phyloP scores from a whole-genome alignment of 1,140 invertebrate species.

The Psix sp. region DNA sequence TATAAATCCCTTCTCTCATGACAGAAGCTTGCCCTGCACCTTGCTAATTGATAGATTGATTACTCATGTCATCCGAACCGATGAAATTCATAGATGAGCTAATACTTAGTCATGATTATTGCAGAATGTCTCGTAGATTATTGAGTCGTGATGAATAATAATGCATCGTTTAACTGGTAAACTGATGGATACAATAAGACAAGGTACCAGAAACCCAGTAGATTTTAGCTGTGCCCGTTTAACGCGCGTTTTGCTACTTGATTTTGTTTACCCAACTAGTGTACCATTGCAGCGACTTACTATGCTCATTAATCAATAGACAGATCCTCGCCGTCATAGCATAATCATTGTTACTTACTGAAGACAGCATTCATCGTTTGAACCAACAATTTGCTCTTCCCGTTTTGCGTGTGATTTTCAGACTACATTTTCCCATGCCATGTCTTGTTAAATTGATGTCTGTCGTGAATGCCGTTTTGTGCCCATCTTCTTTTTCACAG shows the following conservation, averaged over 20 bases:
- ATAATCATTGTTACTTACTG: no score
- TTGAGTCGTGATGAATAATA: constrained; percentile 51
- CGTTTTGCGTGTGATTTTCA: no score
- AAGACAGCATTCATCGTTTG: no score
- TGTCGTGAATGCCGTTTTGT: no score
- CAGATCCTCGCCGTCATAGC: no score
- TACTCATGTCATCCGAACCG: constrained; percentile 20
- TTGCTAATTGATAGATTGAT: constrained; percentile 49
- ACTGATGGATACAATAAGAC: constrained; percentile 43
- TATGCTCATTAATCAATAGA: no score
- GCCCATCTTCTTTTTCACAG: no score
- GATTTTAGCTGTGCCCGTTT: constrained; percentile 33
- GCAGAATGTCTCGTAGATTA: constrained; percentile 52
- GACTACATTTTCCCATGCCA: no score
- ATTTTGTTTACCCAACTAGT: constrained; percentile 43
- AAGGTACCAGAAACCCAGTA: constrained; percentile 48
- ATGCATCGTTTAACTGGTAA: constrained; percentile 55
- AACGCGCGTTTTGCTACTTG: constrained; percentile 41
- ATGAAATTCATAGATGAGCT: constrained; percentile 48
- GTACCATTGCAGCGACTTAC: no score
- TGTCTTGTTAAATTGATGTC: no score
- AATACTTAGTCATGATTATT: constrained; percentile 50
- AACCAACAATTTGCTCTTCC: no score
- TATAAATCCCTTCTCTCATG: constrained; percentile 11
- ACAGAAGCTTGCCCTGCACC: constrained; percentile 33